These are phyloP conservation scores for Temnopleurus reevesii DNA, from an alignment of 53 echinoderm and acorn worm genomes.

Conservation along the genomic window DNA sequence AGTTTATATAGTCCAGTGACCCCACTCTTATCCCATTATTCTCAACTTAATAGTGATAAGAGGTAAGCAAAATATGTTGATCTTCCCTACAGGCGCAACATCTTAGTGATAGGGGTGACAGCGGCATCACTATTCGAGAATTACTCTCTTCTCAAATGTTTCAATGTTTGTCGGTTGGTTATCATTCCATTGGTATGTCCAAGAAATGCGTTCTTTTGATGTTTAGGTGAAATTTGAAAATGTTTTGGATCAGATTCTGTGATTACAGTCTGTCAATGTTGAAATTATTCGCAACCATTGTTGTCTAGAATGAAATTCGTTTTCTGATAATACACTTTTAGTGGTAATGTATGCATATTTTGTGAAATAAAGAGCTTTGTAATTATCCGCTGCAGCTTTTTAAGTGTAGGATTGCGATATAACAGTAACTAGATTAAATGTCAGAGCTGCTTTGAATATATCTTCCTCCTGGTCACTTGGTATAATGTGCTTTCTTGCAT, in stretches of 20 bases:
- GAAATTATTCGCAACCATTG: too few species aligned
- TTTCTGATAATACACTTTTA: too few species aligned
- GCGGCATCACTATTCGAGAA: too few species aligned
- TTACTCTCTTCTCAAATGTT: too few species aligned
- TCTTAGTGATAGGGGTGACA: too few species aligned
- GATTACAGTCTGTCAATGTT: too few species aligned
- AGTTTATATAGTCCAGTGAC: too few species aligned
- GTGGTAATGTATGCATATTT: not conserved
- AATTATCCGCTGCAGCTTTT: constrained; percentile 18
- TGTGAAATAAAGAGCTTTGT: not conserved
- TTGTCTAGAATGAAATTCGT: too few species aligned
- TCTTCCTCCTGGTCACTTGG: not conserved
- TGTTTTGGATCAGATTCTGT: not conserved
- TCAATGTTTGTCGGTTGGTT: not conserved
- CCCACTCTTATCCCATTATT: too few species aligned
- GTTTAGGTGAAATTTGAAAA: not conserved
- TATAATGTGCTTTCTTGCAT: not conserved
- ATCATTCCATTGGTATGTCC: constrained; percentile 1
- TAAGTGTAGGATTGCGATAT: not conserved
- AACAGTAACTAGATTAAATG: constrained; percentile 35
- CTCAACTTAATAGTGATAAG: too few species aligned
- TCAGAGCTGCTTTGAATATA: not conserved
- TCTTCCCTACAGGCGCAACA: too few species aligned
- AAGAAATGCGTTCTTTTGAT: not conserved
- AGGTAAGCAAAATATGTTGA: too few species aligned